Base-by-base conservation (phyloP, 2,113 vertebrate genomes). In the Jacana jacana region DNA sequence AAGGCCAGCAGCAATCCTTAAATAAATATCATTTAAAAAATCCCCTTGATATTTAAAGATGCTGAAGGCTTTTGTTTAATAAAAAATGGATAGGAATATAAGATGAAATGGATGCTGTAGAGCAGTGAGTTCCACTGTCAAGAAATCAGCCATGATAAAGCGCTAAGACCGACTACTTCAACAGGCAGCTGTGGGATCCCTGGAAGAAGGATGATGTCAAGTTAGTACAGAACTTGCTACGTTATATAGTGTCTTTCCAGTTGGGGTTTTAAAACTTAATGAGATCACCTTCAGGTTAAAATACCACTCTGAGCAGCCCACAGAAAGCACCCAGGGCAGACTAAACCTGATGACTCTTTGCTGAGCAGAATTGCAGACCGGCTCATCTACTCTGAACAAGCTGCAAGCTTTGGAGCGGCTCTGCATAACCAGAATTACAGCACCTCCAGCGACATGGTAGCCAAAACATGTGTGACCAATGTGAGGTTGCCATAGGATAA, bases 1-100 rank as follows among this genome's bases (percentile, higher is more conserved):
- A 94, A 91, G 49, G 44, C 93, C 70, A 93, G 88, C 73, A 96
- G 88, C 90, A 75, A 81, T 96, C 80, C 76, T 93, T 94, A 94
- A 96, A 90, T 93, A 95, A 96, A 96, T 92, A 95, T 68, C 0
- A 78, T 97, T 96, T 6, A 0, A 4, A 68, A 75, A 91, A 91
- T 91, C 37, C 90, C 49, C 88, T 84, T 91, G 92, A 64, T 94
- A 91, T 79, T 96, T 96, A 60, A 91, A 94, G 89, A 76, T 35
- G 86, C 83, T 87, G 82, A 86, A 94, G 90, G 82, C 61, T 83
- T 95, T 79, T 92, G 40, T 95, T 92, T 91, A 92, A 93, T 92
- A 95, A 94, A 79, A 95, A 89, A 71, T 72, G 61, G 39, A 30
- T 75, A 81, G 48, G 86, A 78, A 84, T 75, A 37, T 13, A 61